Evolutionary conservation across 2,888 invertebrate genomes (phyloP), one percentile per base, ranked within the genome.

Genomic region (Acutogordius australiensis): DNA sequence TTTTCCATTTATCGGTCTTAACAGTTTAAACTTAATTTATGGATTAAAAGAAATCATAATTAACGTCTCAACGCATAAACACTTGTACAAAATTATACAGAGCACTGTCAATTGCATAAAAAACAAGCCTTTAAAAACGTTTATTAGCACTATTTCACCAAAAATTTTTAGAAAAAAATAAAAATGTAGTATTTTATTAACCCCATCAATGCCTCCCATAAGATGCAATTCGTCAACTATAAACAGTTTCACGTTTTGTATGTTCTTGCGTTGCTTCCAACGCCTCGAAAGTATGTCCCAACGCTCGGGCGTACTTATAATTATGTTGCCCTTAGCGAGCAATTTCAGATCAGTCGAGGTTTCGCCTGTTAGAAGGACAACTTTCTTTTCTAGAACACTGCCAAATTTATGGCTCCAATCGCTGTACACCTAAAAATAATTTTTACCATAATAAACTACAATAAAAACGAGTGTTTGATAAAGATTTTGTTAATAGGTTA

Each of bases 211-310:
- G 61, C 74, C 75, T 51, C 75, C 75, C 64, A 76, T 73, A 67
- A 78, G 70, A 67, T 97, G 91, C 28, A 99, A 74, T 65, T 97
- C 94, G 68, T 97, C 97, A 23, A 87, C 86, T 62, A 97, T 85
- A 70, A 97, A 88, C 21, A 99, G 75, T 62, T 87, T 84, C 4
- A 97, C 81, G 67, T 86, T 90, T 68, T 94, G 94, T 0, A 99
- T 91, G 69, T 90, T 88, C 72, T 94, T 94, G 30, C 97, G 78
- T 67, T 97, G 94, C 67, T 97, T 97, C 97, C 97, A 99, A 63
- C 97, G 77, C 61, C 97, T 77, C 0, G 97, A 97, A 1, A 97
- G 75, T 1, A 97, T 86, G 70, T 99, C 97, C 97, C 97, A 99
- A 66, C 90, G 88, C 68, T 94, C 91, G 0, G 91, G 90, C 0